Base-by-base conservation (phyloP, 1,140 invertebrate species). In the Macrotrachela quadricornifera region DNA sequence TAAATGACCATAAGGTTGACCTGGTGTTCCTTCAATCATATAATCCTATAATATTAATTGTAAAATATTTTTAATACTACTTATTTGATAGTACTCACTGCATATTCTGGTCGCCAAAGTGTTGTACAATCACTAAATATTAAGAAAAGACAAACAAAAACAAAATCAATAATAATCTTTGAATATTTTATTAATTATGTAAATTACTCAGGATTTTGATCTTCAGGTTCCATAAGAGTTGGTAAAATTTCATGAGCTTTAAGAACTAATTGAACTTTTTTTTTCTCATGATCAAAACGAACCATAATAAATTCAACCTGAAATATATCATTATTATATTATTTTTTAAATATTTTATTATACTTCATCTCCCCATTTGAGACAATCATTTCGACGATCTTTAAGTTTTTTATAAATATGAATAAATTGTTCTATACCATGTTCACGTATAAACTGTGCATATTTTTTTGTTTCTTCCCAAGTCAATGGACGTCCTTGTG, bases 21-120 rank as follows among this genome's bases (percentile, higher is more conserved):
- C 92, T 15, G 94, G 94, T 2, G 91, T 97, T n/a, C 92, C 92
- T 74, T 99, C 94, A 46, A 99, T 77, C 91, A 97, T 96, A 63
- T 97, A 99, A 46, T 83, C 80, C 21, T 30, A 30, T 30, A 30
- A 30, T 8, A 30, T 4, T n/a, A 30, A 30, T 2, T 30, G 8
- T 30, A 30, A 30, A 30, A 30, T 8, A 30, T 4, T 30, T 30
- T 30, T 2, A 30, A 30, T 30, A 4, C 8, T 30, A 30, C 3
- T 30, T 30, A 30, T 4, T 30, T 8, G 8, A 30, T 4, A 30
- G 3, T 4, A 30, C 21, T 30, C 8, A 30, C 21, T 30, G 84
- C 91, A 76, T 92, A 99, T 73, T 99, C 92, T 15, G 91, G 92
- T 49, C 86, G 76, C 92, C 92, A 99, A 30, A 30, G 21, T 30